These are phyloP conservation scores for Eurystomus glaucurus DNA, from an alignment of 2,797 vertebrate genomes.

Conservation along the genomic window DNA sequence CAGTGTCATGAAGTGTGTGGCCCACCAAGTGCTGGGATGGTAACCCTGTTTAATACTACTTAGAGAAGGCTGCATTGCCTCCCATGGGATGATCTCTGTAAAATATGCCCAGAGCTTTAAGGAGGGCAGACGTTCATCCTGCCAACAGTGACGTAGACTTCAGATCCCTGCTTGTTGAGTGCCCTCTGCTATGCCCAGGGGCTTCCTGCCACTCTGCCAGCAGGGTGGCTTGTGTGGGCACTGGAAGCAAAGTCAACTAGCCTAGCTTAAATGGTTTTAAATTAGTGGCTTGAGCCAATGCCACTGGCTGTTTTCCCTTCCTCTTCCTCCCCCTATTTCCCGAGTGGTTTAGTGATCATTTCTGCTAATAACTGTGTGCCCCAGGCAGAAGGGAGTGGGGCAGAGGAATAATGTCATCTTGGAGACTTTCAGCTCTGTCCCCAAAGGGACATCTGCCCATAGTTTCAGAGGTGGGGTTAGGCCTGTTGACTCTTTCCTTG, in stretches of 20 bases:
- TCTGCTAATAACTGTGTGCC: slow-evolving; percentile 35
- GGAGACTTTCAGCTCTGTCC: neutral
- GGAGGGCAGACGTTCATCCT: neutral
- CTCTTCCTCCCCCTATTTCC: neutral
- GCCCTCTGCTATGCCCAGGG: fast-evolving
- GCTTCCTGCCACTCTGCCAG: neutral
- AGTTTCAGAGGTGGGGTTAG: neutral
- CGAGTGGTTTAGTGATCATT: slow-evolving; percentile 23
- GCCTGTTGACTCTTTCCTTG: neutral
- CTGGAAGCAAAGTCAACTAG: neutral
- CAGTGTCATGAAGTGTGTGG: neutral
- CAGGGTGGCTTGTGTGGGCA: neutral
- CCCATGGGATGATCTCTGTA: neutral
- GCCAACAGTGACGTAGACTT: neutral
- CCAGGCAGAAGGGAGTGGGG: neutral
- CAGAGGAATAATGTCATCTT: neutral
- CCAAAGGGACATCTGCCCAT: neutral
- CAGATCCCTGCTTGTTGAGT: neutral
- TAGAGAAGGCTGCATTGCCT: neutral
- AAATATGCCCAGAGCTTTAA: fast-evolving
- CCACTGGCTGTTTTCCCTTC: neutral
- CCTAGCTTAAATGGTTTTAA: neutral
- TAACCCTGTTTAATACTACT: neutral
- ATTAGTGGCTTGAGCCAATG: neutral
- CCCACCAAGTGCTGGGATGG: neutral